Conservation (phyloP, 2,888 invertebrate genomes). For the Calephelis perditalis region DNA sequence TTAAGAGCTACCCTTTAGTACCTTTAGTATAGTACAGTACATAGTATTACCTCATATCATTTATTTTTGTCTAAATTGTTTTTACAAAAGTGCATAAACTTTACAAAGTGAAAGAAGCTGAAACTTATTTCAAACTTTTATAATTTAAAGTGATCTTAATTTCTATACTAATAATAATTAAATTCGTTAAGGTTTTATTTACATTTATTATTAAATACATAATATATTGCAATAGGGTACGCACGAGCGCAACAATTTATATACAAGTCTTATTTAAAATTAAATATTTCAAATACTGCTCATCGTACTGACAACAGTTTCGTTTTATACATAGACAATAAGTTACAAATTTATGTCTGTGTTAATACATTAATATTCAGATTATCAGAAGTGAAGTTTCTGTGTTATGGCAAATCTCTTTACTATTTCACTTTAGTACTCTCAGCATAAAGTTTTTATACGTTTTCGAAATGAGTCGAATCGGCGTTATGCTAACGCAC, state of each 20-base stretch:
- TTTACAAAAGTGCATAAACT: slow-evolving; percentile 6
- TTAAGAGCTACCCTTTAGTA: no score
- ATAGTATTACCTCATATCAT: no score
- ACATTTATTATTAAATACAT: slow-evolving; percentile 45
- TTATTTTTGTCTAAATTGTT: neutral
- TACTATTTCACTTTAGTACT: no score
- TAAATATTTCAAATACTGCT: neutral
- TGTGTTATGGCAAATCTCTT: no score
- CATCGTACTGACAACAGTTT: neutral
- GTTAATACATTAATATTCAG: no score
- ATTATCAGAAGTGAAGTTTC: no score
- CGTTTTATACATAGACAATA: no score
- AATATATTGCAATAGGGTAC: slow-evolving; percentile 24
- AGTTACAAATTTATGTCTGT: no score
- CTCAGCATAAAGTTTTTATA: no score
- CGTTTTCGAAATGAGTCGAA: no score
- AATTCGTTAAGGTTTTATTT: slow-evolving; percentile 76
- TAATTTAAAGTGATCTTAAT: slow-evolving; percentile 2
- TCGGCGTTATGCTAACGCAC: no score
- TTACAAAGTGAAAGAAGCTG: slow-evolving; percentile 4
- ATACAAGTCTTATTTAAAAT: slow-evolving; percentile 5
- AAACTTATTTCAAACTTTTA: slow-evolving; percentile 5
- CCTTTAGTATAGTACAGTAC: no score
- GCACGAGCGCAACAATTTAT: slow-evolving; percentile 4
- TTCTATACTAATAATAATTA: slow-evolving; percentile 28